Conservation (phyloP, 2,797 vertebrate species). For the Leuciscus waleckii region DNA sequence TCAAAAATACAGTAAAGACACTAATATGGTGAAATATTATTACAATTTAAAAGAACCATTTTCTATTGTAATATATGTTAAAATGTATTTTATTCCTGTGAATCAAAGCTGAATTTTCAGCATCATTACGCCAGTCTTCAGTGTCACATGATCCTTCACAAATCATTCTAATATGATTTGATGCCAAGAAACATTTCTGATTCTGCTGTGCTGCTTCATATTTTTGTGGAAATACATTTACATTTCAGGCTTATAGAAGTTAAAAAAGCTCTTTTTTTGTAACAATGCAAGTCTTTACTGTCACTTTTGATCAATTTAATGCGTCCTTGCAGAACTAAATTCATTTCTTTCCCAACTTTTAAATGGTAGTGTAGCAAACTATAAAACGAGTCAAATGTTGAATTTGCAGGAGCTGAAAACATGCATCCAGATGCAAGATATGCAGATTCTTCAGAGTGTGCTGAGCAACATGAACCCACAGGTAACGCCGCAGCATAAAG, state of each 20-base stretch:
- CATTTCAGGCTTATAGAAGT: not conserved
- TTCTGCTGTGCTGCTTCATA: not conserved
- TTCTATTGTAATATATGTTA: not conserved
- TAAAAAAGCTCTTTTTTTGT: not conserved
- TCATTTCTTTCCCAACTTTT: not conserved
- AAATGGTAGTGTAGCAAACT: not conserved
- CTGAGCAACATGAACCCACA: slow-evolving; percentile 72
- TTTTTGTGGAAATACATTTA: not conserved
- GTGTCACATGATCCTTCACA: not conserved
- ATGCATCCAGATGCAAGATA: slow-evolving; percentile 68
- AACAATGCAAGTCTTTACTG: not conserved
- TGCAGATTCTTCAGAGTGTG: slow-evolving; percentile 70
- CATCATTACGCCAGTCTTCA: not conserved
- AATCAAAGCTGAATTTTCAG: not conserved
- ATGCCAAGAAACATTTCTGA: not conserved
- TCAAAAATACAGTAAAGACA: not conserved
- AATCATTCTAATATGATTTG: not conserved
- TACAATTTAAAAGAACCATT: not conserved
- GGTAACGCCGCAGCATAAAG: slow-evolving; percentile 50
- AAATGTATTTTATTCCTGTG: not conserved
- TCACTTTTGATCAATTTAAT: not conserved
- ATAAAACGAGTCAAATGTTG: slow-evolving; percentile 18
- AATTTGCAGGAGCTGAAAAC: slow-evolving; percentile 65
- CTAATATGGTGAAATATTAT: not conserved
- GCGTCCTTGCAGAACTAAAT: not conserved